Percentiles rank a stretch among this genome's conserved stretches.
Conservation (phyloP, 2,113 vertebrate genomes). For the Dasyprocta punctata region DNA sequence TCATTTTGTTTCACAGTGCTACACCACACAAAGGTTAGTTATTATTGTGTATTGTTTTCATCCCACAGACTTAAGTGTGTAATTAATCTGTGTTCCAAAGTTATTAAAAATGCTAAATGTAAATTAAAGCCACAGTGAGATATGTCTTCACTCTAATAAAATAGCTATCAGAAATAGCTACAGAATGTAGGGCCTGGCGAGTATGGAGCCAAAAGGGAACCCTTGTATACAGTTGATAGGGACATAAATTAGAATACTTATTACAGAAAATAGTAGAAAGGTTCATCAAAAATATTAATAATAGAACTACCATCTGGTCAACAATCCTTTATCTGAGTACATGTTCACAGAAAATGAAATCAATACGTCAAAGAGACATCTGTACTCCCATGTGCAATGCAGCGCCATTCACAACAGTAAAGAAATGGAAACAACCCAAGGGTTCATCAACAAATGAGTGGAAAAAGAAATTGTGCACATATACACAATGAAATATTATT, state of each 20-base stretch:
- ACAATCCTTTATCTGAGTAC: neutral
- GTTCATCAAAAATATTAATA: neutral
- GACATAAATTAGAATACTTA: neutral
- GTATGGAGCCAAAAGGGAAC: neutral
- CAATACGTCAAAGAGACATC: neutral
- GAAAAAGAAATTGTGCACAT: neutral
- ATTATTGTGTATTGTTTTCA: neutral
- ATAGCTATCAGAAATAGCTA: neutral
- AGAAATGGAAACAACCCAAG: neutral
- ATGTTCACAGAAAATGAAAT: neutral
- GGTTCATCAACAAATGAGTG: neutral
- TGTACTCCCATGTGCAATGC: neutral
- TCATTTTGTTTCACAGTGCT: neutral
- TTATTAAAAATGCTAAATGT: neutral
- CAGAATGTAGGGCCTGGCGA: neutral
- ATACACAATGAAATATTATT: neutral
- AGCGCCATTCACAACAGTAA: neutral
- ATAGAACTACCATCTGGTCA: neutral
- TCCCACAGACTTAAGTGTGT: neutral
- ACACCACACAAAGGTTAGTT: neutral
- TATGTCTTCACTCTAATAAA: neutral
- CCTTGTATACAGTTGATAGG: neutral
- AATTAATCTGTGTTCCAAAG: neutral
- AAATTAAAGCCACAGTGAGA: neutral
- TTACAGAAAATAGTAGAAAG: neutral